A percentile compares a stretch with the other conserved stretches of the same genome.
Evolutionary conservation across 2,797 vertebrate species (phyloP).

Genomic region (Micropoecilia bifurca): DNA sequence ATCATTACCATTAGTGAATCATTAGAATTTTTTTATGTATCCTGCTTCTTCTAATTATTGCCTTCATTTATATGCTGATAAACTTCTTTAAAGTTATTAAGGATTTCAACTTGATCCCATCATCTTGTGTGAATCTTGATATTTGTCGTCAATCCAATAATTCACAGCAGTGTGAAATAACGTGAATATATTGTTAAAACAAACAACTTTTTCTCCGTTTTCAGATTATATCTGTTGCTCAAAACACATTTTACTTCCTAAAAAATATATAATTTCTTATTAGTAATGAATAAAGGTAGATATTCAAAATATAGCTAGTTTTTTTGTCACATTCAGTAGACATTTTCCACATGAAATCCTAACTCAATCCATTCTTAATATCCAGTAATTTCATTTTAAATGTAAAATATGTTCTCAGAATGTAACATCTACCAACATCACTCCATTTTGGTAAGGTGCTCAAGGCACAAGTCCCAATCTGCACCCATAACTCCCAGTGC

Average conservation of each 20-base stretch:
- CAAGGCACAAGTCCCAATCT: slow-evolving; percentile 24
- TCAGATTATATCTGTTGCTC: slow-evolving; percentile 1
- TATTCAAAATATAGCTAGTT: slow-evolving; percentile 3
- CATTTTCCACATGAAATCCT: not conserved
- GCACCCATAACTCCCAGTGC: slow-evolving; percentile 19
- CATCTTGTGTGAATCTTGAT: not conserved
- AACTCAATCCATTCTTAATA: slow-evolving; percentile 17
- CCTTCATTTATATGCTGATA: not conserved
- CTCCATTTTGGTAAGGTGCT: slow-evolving; percentile 37
- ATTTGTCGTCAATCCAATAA: slow-evolving; percentile 11
- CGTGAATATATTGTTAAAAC: slow-evolving; percentile 6
- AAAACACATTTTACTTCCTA: not conserved
- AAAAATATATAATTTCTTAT: slow-evolving; percentile 7
- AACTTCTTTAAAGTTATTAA: slow-evolving; percentile 7
- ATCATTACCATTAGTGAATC: slow-evolving; percentile 15
- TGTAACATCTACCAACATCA: slow-evolving; percentile 21
- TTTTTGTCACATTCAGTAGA: slow-evolving; percentile 23
- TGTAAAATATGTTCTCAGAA: slow-evolving; percentile 20
- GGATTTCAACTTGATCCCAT: slow-evolving; percentile 11
- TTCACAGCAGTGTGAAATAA: slow-evolving; percentile 10
- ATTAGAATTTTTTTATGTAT: not conserved
- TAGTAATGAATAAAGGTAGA: slow-evolving; percentile 3
- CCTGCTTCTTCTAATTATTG: not conserved
- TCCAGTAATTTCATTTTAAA: slow-evolving; percentile 25
- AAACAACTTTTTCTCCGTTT: not conserved